phyloP scores from a whole-genome alignment of 2,888 invertebrate species.

The Zygaena filipendulae region DNA sequence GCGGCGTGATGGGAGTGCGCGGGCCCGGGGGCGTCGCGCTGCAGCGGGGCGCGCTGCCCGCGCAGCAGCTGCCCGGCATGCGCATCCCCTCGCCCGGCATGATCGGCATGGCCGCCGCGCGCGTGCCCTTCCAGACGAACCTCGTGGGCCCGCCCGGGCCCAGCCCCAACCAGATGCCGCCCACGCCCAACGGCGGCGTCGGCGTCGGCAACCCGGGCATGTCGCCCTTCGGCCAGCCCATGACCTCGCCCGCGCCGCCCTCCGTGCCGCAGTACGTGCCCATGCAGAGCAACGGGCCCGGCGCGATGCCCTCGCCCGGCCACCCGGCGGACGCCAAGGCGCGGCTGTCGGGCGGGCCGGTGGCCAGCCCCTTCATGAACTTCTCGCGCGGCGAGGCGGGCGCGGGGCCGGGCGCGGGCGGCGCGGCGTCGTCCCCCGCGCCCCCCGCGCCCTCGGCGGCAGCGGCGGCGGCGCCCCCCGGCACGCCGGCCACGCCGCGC shows the following conservation, averaged over 20 bases:
- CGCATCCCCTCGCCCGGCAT: slow-evolving; percentile 78
- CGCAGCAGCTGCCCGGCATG: slow-evolving; percentile 51
- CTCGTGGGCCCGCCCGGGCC: slow-evolving; percentile 82
- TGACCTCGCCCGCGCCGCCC: slow-evolving; percentile 68
- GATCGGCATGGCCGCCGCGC: slow-evolving; percentile 45
- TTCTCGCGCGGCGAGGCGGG: slow-evolving; percentile 26
- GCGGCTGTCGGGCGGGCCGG: slow-evolving; percentile 53
- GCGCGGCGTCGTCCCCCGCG: slow-evolving; percentile 52
- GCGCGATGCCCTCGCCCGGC: slow-evolving; percentile 58
- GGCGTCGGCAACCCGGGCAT: slow-evolving; percentile 72
- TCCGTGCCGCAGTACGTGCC: slow-evolving; percentile 43
- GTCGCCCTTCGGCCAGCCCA: slow-evolving; percentile 77
- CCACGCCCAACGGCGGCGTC: slow-evolving; percentile 63
- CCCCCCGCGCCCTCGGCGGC: slow-evolving; percentile 43
- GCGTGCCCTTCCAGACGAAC: slow-evolving; percentile 66
- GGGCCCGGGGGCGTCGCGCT: slow-evolving; percentile 21
- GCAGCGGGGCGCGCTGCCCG: slow-evolving; percentile 26
- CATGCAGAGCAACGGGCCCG: slow-evolving; percentile 72
- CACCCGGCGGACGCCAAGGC: slow-evolving; percentile 71
- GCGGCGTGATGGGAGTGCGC: slow-evolving; percentile 43
- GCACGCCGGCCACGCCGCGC: slow-evolving; percentile 54
- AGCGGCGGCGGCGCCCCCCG: slow-evolving; percentile 21
- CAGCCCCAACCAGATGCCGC: slow-evolving; percentile 75
- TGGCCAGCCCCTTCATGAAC: slow-evolving; percentile 69
- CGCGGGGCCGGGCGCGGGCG: slow-evolving; percentile 35